phyloP scores from a whole-genome alignment of 2,113 vertebrate genomes.

The Bolborhynchus lineola region DNA sequence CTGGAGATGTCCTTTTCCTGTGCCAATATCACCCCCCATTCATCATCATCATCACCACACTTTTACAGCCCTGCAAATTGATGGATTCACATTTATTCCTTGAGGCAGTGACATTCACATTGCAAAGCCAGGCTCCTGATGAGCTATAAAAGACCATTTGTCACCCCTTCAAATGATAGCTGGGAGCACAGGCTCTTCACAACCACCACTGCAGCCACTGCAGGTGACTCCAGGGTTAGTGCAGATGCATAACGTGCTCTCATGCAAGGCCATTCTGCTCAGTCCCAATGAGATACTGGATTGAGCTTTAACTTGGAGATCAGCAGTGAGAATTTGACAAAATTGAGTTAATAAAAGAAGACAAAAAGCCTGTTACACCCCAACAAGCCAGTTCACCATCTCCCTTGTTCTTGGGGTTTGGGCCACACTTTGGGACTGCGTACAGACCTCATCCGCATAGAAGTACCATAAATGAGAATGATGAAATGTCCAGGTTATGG shows the following conservation, averaged over 20 bases:
- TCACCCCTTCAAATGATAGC: background rate
- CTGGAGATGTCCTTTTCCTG: background rate
- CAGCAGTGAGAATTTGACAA: too few species aligned
- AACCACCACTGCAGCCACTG: rapidly evolving
- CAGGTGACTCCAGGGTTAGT: background rate
- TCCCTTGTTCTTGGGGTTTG: background rate
- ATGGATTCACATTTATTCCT: rapidly evolving
- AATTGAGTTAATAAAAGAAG: background rate
- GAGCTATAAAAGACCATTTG: background rate
- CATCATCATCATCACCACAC: background rate
- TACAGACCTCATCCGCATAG: background rate
- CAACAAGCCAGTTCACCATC: background rate
- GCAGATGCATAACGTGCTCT: rapidly evolving
- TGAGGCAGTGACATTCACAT: rapidly evolving
- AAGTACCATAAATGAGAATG: rapidly evolving
- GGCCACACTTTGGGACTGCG: rapidly evolving
- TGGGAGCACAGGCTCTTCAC: background rate
- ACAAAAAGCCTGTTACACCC: background rate
- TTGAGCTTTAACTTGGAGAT: background rate
- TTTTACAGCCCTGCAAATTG: background rate
- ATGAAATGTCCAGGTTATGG: rapidly evolving
- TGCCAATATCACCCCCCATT: background rate
- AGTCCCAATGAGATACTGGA: rapidly evolving
- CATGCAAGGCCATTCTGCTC: too few species aligned
- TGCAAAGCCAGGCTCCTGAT: background rate